These are phyloP conservation scores for Trogon melanurus DNA, from an alignment of 2,113 vertebrate species.

Conservation along the genomic window DNA sequence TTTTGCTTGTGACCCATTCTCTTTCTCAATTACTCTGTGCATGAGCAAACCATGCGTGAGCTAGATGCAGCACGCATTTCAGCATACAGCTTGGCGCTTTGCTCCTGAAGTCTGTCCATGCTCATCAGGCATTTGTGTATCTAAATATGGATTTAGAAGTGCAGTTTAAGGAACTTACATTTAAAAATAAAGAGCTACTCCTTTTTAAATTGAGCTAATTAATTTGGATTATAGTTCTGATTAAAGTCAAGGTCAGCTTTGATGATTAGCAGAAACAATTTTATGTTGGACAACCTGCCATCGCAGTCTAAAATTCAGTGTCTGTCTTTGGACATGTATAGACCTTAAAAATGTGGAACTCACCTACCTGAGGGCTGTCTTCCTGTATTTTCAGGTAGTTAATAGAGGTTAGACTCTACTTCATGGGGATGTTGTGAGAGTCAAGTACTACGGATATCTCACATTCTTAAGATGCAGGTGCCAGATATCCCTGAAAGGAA, in stretches of 20 bases:
- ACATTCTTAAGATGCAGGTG: background rate
- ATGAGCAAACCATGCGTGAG: conserved; percentile 57
- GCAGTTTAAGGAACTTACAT: background rate
- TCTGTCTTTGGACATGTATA: background rate
- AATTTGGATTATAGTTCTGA: background rate
- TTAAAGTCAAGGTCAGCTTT: background rate
- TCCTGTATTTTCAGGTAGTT: background rate
- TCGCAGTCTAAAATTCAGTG: background rate
- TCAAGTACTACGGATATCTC: background rate
- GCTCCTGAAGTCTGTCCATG: background rate
- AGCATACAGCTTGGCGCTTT: background rate
- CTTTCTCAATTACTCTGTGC: conserved; percentile 52
- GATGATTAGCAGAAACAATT: background rate
- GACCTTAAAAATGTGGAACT: background rate
- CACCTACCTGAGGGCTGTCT: background rate
- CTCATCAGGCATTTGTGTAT: background rate
- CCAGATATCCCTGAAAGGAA: background rate
- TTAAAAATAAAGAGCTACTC: background rate
- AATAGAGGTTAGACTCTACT: background rate
- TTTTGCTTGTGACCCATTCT: conserved; percentile 46
- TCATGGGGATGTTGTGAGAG: background rate
- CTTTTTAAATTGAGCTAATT: background rate
- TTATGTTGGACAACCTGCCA: background rate
- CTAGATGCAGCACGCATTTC: conserved; percentile 11
- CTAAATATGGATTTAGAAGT: background rate